Base-by-base conservation (phyloP, 1,140 invertebrate species). In the Octopus sinensis region DNA sequence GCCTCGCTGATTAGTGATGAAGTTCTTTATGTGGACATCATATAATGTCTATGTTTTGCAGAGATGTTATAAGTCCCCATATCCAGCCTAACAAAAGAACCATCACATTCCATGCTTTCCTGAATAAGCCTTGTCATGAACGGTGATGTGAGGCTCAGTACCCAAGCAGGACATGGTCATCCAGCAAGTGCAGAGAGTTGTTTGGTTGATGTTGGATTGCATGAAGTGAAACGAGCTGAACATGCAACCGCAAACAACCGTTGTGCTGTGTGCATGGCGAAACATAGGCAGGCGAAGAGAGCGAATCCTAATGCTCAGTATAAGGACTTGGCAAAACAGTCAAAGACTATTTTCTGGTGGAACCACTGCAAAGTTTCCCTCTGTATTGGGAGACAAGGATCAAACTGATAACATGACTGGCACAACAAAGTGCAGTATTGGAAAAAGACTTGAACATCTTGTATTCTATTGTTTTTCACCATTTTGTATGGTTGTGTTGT, bases 1-100 rank as follows among this genome's bases (percentile, higher is more conserved):
- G 79, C n/a, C 79, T 77, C 76, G 79, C 76, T 9, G 62, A 30
- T 53, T 80, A 10, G 10, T 80, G 13, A 75, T 80, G 23, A 80
- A 80, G 4, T 80, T 80, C 75, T 73, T 77, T 73, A 56, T 73
- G 23, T 13, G 23, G 12, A 9, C 12, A 13, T 17, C 53, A 79
- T 52, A 76, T 77, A 17, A 56, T 51, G 17, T 5, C 76, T 17
- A 75, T 80, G 53, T 53, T 53, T 10, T 12, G 2, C 30, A 43
- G 30, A 4, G 76, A 30, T 17, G 2, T 77, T 77, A 51, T 77
- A 51, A 77, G 10, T 12, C 76, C 76, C 10, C 76, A 77, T 77
- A 3, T 12, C 30, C 43, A n/a, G 12, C 12, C 10, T 13, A 51
- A 51, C 17, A n/a, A 77, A 77, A 77, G 76, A 77, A n/a, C 76